Evolutionary conservation across 2,113 vertebrate genomes (phyloP), one percentile per base, ranked within the genome.

Genomic region (Lontra canadensis): DNA sequence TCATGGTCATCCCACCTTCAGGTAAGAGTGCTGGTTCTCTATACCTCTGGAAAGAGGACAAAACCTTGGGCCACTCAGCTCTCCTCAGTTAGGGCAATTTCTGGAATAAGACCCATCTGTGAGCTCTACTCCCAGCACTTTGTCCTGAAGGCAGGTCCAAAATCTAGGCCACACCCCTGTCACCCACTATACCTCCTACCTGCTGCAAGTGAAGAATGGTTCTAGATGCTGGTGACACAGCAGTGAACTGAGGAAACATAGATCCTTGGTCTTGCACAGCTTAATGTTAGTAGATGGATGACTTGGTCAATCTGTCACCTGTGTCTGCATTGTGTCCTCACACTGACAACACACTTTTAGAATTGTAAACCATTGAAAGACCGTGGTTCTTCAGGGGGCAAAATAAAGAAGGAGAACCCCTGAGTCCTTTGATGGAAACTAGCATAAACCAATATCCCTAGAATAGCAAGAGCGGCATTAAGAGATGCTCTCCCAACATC

Each of bases 91-190:
- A 15, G 29, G 65, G 26, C 4, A 59, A 26, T 86, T 76, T 26
- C 42, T 47, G 25, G 47, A 17, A 2, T 39, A 31, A 88, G 49
- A 47, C 21, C 88, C 39, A 23, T 47, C 26, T 69, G 29, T 65
- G 44, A 73, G 25, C 15, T 71, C 6, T 67, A 20, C 42, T 11
- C 47, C 69, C 20, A 84, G 6, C 3, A 49, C 34, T 67, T 7
- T 9, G 6, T 69, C 44, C 80, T 23, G 0, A 73, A 39, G 1
- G 0, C 6, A 3, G 34, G 12, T 17, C 13, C 18, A 17, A 52
- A 61, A 39, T 49, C 34, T 67, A 4, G 17, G 23, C 31, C 65
- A 26, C 9, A 14, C 3, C 0, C 39, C 36, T 11, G 44, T 44
- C 12, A 20, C 29, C 21, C n/a, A 44, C 3, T 11, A 61, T 7